Percentiles rank a stretch among this genome's conserved stretches.
Evolutionary conservation across 1,140 invertebrate species (phyloP).

Genomic region (Cydia splendana): DNA sequence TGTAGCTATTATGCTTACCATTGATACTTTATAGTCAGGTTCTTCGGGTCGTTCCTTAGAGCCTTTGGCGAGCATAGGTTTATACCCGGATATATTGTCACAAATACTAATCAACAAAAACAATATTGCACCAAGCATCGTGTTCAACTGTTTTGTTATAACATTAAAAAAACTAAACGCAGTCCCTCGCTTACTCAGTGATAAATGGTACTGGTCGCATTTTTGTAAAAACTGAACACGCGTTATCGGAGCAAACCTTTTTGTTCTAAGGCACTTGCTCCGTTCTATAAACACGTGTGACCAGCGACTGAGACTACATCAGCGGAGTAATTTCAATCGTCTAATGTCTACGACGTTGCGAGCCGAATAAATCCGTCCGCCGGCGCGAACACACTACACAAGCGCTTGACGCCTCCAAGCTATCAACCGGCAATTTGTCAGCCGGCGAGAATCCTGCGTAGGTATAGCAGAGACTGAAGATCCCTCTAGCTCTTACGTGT

Average conservation of each 20-base stretch:
- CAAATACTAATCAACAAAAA: not conserved
- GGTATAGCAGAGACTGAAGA: not conserved
- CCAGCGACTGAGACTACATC: not conserved
- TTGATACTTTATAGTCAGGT: slow-evolving; percentile 50
- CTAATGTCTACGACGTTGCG: not conserved
- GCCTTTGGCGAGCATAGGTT: slow-evolving; percentile 12
- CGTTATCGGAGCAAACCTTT: not conserved
- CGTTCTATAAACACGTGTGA: not conserved
- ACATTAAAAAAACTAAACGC: not conserved
- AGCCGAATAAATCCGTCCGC: not conserved
- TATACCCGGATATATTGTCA: slow-evolving; percentile 2
- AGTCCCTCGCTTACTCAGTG: slow-evolving; percentile 1
- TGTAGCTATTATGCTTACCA: slow-evolving; percentile 46
- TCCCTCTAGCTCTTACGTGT: not conserved
- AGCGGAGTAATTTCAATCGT: not conserved
- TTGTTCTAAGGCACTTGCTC: not conserved
- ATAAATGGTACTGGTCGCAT: not conserved
- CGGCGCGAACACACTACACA: not conserved
- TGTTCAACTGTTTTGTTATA: not conserved
- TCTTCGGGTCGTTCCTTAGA: not conserved
- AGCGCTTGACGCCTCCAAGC: not conserved
- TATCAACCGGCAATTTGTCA: not conserved
- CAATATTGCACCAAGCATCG: not conserved
- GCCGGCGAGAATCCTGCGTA: not conserved
- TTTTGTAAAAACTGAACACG: not conserved